Percentiles rank a stretch among this genome's conserved stretches.
Conservation (phyloP, 2,797 vertebrate genomes). For the Trichosurus vulpecula region DNA sequence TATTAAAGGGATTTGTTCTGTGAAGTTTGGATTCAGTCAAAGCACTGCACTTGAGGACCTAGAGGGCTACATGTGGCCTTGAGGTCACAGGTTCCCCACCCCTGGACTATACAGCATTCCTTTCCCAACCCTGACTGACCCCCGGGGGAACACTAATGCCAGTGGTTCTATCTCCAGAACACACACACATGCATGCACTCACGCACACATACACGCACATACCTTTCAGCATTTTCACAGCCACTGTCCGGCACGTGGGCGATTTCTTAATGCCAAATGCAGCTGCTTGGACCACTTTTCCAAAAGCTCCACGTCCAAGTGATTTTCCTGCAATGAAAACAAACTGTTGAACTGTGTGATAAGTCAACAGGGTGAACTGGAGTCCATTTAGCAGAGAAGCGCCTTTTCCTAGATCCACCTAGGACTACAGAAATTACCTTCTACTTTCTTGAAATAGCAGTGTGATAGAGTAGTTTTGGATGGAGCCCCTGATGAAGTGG, state of each 20-base stretch:
- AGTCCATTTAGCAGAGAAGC: conserved; percentile 49
- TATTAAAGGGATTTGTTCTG: no score
- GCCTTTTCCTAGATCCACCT: background rate
- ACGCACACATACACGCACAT: conserved; percentile 35
- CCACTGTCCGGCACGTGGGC: conserved; percentile 92
- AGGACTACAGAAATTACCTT: background rate
- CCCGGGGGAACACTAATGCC: background rate
- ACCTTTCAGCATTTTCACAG: conserved; percentile 99
- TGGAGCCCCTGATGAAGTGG: background rate
- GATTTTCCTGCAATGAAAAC: conserved; percentile 89
- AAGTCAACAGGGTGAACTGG: background rate
- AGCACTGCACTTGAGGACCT: no score
- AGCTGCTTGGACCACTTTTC: conserved; percentile 94
- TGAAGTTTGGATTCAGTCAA: no score
- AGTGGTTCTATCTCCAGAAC: background rate
- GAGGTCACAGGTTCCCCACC: no score
- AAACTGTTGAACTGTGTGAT: conserved; percentile 48
- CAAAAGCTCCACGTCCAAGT: conserved; percentile 94
- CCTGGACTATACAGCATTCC: background rate
- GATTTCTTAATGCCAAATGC: conserved; percentile 92
- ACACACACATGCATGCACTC: background rate
- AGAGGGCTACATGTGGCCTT: no score
- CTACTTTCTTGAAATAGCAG: background rate
- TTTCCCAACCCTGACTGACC: no score
- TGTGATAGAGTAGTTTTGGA: conserved; percentile 10